Conservation (phyloP, 2,888 invertebrate species). For the Meloe dianella region DNA sequence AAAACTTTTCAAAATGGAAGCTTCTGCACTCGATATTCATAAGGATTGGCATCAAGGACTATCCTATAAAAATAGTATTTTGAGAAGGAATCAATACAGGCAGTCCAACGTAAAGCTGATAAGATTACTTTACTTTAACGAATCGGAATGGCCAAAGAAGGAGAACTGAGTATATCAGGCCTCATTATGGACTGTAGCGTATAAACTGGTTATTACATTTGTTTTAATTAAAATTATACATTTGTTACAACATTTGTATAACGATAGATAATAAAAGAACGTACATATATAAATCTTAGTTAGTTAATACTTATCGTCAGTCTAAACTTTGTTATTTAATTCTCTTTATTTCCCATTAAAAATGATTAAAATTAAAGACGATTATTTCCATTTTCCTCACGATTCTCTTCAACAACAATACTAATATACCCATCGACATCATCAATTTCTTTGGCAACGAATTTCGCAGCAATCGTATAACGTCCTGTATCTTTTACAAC, state of each 20-base stretch:
- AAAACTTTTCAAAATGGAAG: too few species aligned
- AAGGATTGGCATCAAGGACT: too few species aligned
- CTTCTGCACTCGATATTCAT: too few species aligned
- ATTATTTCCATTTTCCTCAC: conserved; percentile 57
- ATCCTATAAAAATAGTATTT: too few species aligned
- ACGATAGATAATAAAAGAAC: background rate
- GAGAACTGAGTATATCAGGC: too few species aligned
- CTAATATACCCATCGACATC: conserved; percentile 90
- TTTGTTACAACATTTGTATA: background rate
- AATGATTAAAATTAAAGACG: conserved; percentile 10
- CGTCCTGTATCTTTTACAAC: conserved; percentile 80
- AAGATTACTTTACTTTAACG: too few species aligned
- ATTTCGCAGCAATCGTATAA: conserved; percentile 85
- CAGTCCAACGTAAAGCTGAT: too few species aligned
- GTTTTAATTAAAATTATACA: background rate
- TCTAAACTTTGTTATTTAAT: conserved; percentile 8
- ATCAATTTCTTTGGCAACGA: conserved; percentile 83
- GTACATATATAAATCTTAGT: background rate
- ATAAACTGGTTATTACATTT: too few species aligned
- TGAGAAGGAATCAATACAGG: too few species aligned
- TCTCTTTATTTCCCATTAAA: background rate
- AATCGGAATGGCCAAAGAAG: background rate
- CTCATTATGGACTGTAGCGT: too few species aligned
- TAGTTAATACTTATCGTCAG: conserved; percentile 15
- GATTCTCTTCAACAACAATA: conserved; percentile 69